A percentile compares a stretch with the other conserved stretches of the same genome.
Conservation (phyloP, 2,113 vertebrate genomes). For the Vidua chalybeata region DNA sequence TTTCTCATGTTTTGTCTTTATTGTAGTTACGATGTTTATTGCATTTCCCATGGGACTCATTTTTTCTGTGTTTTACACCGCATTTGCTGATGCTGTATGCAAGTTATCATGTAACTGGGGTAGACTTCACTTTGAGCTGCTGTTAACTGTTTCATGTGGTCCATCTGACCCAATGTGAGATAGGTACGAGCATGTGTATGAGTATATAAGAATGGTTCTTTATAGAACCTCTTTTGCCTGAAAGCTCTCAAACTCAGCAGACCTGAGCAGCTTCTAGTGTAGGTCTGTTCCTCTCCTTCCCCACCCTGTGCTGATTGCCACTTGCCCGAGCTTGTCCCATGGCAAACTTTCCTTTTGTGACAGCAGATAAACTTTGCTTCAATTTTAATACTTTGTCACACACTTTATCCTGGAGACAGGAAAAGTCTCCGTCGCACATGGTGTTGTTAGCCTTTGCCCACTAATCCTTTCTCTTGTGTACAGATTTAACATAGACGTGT, state of each 20-base stretch:
- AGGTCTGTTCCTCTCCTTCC: background rate
- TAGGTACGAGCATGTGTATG: background rate
- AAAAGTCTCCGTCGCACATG: background rate
- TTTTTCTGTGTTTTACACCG: slow-evolving; percentile 7
- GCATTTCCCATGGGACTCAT: background rate
- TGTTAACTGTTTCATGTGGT: background rate
- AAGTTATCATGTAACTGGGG: background rate
- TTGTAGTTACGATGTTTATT: background rate
- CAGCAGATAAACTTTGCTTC: background rate
- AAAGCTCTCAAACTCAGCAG: rapidly evolving
- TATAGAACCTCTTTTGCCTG: background rate
- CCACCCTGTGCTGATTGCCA: background rate
- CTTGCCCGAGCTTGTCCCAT: background rate
- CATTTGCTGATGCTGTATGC: slow-evolving; percentile 11
- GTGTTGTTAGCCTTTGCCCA: background rate
- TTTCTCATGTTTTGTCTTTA: background rate
- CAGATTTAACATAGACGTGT: background rate
- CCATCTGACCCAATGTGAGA: background rate
- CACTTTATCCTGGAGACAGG: background rate
- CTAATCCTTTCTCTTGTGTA: background rate
- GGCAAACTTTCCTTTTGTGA: background rate
- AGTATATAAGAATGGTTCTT: background rate
- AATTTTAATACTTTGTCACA: background rate
- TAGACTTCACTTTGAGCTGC: background rate
- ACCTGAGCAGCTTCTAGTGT: background rate